Evolutionary conservation across 92 coral and sea anemone species (phyloP).

Genomic region (Desmophyllum pertusum): DNA sequence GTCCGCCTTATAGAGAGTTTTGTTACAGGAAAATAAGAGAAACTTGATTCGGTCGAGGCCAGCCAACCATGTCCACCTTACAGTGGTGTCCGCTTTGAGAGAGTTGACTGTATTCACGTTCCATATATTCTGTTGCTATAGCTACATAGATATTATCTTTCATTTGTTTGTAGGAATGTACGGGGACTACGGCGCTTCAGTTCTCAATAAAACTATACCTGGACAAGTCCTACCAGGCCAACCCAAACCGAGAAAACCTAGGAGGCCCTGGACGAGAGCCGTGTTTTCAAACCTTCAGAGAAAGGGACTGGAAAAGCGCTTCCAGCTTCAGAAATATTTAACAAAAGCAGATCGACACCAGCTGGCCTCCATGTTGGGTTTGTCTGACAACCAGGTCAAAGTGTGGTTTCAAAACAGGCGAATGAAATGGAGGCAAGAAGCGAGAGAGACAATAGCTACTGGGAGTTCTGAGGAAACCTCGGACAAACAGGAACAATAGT

Average conservation of each 20-base stretch:
- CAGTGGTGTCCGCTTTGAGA: too few relatives aligned
- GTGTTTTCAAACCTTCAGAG: slow-evolving; percentile 98
- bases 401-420: slow-evolving; percentile 99
- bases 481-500: slow-evolving; percentile 36
- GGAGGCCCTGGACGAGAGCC: slow-evolving; percentile 99
- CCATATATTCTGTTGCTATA: neutral
- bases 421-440: slow-evolving; percentile 99
- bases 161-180: slow-evolving; percentile 39
- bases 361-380: slow-evolving; percentile 95
- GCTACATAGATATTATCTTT: neutral
- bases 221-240: slow-evolving; percentile 78
- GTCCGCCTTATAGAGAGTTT: too few relatives aligned
- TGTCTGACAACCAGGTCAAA: slow-evolving; percentile 97
- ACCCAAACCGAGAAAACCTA: slow-evolving; percentile 91
- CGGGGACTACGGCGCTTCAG: slow-evolving; percentile 47
- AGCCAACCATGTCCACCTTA: too few relatives aligned
- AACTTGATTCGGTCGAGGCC: too few relatives aligned
- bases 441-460: slow-evolving; percentile 77
- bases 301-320: slow-evolving; percentile 96
- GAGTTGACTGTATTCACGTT: neutral
- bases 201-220: slow-evolving; percentile 65
- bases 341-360: slow-evolving; percentile 99
- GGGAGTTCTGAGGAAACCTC: slow-evolving; percentile 60
- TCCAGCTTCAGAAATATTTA: slow-evolving; percentile 96
- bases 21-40: too few relatives aligned